A percentile compares a stretch with the other conserved stretches of the same genome.
Evolutionary conservation across 2,113 vertebrate species (phyloP).

Genomic region (Saiga tatarica): DNA sequence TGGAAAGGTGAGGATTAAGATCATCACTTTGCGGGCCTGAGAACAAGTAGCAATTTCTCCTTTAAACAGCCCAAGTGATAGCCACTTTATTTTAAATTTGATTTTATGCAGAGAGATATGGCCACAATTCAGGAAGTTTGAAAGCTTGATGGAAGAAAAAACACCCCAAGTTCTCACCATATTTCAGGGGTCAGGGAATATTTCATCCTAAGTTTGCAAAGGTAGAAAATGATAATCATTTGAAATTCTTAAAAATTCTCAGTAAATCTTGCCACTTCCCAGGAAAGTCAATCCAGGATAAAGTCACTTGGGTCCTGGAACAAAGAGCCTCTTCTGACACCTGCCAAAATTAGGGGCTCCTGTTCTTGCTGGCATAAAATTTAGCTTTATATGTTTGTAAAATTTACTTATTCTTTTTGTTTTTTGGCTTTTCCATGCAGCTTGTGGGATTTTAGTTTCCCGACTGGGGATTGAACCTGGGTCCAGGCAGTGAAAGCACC

Average conservation of each 20-base stretch:
- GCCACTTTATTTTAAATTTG: background rate
- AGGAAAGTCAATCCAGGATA: background rate
- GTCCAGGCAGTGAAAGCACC: background rate
- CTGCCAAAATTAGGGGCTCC: background rate
- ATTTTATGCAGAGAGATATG: background rate
- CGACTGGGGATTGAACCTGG: background rate
- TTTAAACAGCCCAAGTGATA: background rate
- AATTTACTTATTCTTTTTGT: background rate
- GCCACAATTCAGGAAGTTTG: background rate
- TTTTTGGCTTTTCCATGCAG: background rate
- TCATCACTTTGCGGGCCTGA: background rate
- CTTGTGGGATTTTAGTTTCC: background rate
- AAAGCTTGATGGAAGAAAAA: background rate
- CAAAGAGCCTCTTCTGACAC: background rate
- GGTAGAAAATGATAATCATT: background rate
- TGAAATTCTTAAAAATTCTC: background rate
- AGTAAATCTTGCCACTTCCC: no score
- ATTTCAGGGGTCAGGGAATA: background rate
- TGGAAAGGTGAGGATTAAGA: background rate
- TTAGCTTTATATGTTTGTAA: background rate
- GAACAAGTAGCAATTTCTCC: background rate
- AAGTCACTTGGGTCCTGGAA: background rate
- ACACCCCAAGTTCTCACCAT: background rate
- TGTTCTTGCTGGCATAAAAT: no score
- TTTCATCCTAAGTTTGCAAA: background rate